Base-by-base conservation (phyloP, 1,140 invertebrate species). In the Propsilocerus akamusi region DNA sequence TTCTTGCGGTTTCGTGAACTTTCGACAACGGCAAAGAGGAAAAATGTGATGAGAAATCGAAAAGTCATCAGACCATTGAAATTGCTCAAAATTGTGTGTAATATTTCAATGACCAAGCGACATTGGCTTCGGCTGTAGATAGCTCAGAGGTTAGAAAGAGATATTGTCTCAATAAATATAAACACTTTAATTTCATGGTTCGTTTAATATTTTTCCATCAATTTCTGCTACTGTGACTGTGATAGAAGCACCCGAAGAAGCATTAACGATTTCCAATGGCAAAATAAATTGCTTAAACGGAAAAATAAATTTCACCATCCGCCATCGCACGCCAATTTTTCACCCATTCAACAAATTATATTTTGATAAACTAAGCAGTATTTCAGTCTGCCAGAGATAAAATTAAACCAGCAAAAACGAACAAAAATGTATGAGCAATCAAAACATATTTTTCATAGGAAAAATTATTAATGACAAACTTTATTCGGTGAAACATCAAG, bases 231-330 rank as follows among this genome's bases (percentile, higher is more conserved):
- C 34, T 17, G 17, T 30, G 11, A 3, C 14, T n/a, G 11, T 30
- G 14, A 12, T 30, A n/a, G n/a, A n/a, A n/a, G n/a, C n/a, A n/a
- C n/a, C n/a, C n/a, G 20, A 41, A 20, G 22, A 41, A 10, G 34
- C 34, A 41, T 41, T 41, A 41, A 41, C 34, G 34, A 41, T 41
- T 41, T 41, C 34, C 34, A 41, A 41, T 41, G 34, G 34, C 34
- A 41, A 20, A 41, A 41, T 41, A 41, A 41, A 41, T 41, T 41
- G n/a, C 10, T 41, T 17, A 14, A 30, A n/a, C n/a, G n/a, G n/a
- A n/a, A n/a, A n/a, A n/a, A n/a, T n/a, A n/a, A n/a, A n/a, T n/a
- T n/a, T n/a, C n/a, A 11, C 28, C 28, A 30, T 30, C 28, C 28
- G 10, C 6, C 6, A 30, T 11, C 28, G 10, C 10, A 7, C 28